phyloP scores from a whole-genome alignment of 2,888 invertebrate species.

The Meteorus cinctellus region DNA sequence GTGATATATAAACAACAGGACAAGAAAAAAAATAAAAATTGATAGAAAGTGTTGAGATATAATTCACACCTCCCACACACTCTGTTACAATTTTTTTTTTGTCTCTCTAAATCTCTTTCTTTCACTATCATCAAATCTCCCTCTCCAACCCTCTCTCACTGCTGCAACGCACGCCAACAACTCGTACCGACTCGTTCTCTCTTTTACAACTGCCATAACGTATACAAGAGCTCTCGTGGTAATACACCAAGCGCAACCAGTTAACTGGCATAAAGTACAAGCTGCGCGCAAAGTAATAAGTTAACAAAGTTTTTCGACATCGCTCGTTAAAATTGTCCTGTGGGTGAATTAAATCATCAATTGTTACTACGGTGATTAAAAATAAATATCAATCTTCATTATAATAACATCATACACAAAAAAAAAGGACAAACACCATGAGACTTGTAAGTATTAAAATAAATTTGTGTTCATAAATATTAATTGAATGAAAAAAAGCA shows the following conservation, averaged over 20 bases:
- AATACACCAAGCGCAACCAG: conserved; percentile 10
- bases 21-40: background rate
- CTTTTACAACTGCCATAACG: conserved; percentile 13
- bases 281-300: background rate
- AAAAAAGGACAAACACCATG: conserved; percentile 50
- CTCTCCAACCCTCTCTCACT: conserved; percentile 28
- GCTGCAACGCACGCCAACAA: conserved; percentile 10
- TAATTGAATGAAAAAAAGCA: background rate
- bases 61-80: background rate
- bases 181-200: conserved; percentile 8
- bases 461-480: conserved; percentile 3
- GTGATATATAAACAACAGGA: background rate
- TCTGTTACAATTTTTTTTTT: background rate
- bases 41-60: background rate
- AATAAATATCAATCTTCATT: conserved; percentile 4
- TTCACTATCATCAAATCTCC: conserved; percentile 30
- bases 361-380: background rate
- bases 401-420: background rate
- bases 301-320: background rate
- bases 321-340: background rate
- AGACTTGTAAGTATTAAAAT: conserved; percentile 59
- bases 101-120: conserved; percentile 32
- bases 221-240: conserved; percentile 14
- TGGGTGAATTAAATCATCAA: conserved; percentile 1
- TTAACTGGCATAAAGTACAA: background rate